Conservation (phyloP, 2,797 vertebrate genomes). For the Chelon auratus region DNA sequence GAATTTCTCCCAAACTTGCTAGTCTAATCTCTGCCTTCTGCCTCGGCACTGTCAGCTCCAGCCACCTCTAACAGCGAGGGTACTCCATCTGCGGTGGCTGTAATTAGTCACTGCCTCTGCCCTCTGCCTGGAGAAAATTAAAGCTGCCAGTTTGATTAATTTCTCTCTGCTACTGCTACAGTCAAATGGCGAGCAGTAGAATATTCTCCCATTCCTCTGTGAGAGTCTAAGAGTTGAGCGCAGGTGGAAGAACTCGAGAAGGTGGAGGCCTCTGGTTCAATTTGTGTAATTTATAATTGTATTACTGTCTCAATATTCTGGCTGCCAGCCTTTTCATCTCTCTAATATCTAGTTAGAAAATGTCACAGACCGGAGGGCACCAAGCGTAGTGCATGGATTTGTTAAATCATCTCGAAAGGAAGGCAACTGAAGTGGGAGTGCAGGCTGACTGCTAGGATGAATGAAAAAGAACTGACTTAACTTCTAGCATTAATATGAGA, state of each 20-base stretch:
- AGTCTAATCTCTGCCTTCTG: conserved; percentile 13
- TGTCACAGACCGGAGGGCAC: conserved; percentile 2
- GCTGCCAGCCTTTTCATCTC: not conserved
- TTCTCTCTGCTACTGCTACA: conserved; percentile 27
- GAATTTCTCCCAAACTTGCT: conserved; percentile 17
- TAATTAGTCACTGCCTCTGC: conserved; percentile 56
- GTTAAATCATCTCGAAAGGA: not conserved
- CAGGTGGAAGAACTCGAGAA: conserved; percentile 8
- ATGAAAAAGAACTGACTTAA: not conserved
- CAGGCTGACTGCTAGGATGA: not conserved
- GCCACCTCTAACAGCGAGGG: conserved; percentile 38
- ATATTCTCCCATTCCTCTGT: conserved; percentile 24
- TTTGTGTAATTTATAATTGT: conserved; percentile 20
- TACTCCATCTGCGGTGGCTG: conserved; percentile 53
- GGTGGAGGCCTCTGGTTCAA: conserved; percentile 1
- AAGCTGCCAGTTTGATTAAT: conserved; percentile 60
- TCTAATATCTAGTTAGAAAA: conserved; percentile 8
- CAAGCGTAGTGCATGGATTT: not conserved
- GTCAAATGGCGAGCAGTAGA: conserved; percentile 17
- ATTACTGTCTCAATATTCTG: conserved; percentile 10
- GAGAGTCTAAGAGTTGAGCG: conserved; percentile 11
- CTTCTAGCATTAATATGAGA: not conserved
- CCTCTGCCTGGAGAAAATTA: conserved; percentile 57
- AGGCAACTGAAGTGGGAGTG: not conserved
- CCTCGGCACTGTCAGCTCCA: conserved; percentile 27